Evolutionary conservation across 2,113 vertebrate genomes (phyloP).

Genomic region (Macrotis lagotis): DNA sequence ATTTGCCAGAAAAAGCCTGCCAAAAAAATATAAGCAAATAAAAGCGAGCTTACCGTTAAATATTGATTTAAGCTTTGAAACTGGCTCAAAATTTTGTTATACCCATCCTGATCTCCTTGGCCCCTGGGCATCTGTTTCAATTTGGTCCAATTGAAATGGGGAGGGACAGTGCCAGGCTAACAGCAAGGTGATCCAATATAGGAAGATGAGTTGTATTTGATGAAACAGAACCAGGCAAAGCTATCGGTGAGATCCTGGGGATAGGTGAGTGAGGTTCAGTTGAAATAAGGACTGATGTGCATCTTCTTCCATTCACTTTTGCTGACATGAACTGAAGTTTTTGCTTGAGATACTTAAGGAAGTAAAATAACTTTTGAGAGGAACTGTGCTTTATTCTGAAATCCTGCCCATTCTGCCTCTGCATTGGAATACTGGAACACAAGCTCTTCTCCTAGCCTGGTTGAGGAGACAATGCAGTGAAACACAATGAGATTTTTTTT

Average conservation of each 20-base stretch:
- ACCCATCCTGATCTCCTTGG: slow-evolving; percentile 57
- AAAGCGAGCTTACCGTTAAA: slow-evolving; percentile 60
- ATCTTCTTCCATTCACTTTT: neutral
- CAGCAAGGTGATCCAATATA: slow-evolving; percentile 45
- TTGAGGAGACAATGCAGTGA: neutral
- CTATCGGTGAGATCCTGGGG: slow-evolving; percentile 47
- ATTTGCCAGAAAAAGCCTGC: slow-evolving; percentile 68
- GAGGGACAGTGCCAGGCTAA: slow-evolving; percentile 48
- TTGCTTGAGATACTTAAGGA: slow-evolving; percentile 45
- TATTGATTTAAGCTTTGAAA: slow-evolving; percentile 71
- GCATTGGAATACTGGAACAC: neutral
- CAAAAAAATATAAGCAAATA: slow-evolving; percentile 71
- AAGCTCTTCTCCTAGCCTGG: neutral
- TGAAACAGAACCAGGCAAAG: slow-evolving; percentile 56
- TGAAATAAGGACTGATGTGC: slow-evolving; percentile 32
- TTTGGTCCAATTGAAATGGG: slow-evolving; percentile 71
- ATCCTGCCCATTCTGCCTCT: neutral
- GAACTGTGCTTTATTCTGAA: neutral
- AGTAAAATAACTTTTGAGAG: slow-evolving; percentile 20
- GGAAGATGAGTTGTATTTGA: slow-evolving; percentile 62
- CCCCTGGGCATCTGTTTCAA: slow-evolving; percentile 68
- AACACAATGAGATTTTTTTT: neutral
- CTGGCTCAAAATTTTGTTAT: slow-evolving; percentile 67
- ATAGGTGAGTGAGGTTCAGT: neutral
- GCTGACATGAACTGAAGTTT: slow-evolving; percentile 9